Conservation (phyloP, 92 coral and sea anemone species). For the Zoanthus solanderi region DNA sequence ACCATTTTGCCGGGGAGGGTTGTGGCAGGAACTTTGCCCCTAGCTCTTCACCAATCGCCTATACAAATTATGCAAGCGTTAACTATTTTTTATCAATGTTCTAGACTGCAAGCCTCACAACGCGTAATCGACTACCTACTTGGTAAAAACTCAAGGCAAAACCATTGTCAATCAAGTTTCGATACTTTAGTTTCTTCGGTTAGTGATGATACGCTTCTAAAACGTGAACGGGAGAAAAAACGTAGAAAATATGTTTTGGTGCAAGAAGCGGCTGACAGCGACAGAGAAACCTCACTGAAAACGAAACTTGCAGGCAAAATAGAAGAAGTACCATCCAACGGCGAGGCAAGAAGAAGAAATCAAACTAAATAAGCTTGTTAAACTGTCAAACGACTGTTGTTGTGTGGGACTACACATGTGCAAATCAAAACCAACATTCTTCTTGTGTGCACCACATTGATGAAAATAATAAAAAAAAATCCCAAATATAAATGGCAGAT, state of each 20-base stretch:
- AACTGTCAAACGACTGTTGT: background rate
- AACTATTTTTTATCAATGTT: no score
- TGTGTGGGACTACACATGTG: background rate
- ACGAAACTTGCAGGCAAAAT: background rate
- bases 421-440: background rate
- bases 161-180: slow-evolving; percentile 2
- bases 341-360: slow-evolving; percentile 2
- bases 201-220: slow-evolving; percentile 5
- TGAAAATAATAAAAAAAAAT: no score
- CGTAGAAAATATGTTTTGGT: slow-evolving; percentile 1
- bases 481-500: no score
- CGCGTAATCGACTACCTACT: slow-evolving; percentile 41
- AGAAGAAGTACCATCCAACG: background rate
- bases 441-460: no score
- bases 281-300: background rate
- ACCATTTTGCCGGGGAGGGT: no score
- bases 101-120: slow-evolving; percentile 13
- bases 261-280: slow-evolving; percentile 21
- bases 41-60: no score
- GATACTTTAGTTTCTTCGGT: slow-evolving; percentile 3
- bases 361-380: background rate
- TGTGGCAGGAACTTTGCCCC: no score
- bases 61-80: no score
- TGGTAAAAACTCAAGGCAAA: background rate
- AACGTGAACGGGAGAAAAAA: slow-evolving; percentile 27